phyloP scores from a whole-genome alignment of 1,140 invertebrate genomes.

The Habropoda laboriosa region DNA sequence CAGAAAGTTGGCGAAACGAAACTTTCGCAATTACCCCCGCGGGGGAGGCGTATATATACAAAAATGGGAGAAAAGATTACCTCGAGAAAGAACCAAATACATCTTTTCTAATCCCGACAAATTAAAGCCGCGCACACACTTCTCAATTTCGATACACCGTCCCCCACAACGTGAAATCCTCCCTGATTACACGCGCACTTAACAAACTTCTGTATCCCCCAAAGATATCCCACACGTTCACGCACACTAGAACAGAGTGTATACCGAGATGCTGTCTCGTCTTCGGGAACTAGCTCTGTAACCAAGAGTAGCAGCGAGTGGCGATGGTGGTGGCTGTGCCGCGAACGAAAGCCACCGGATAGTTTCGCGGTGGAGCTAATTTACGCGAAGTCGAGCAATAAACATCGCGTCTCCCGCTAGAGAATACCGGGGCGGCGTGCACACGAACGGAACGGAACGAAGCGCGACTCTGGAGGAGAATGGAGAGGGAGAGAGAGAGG shows the following conservation, averaged over 20 bases:
- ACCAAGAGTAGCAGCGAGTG: too few relatives aligned
- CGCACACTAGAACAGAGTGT: not conserved
- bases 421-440: conserved; percentile 69
- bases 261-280: conserved; percentile 61
- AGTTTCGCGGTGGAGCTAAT: conserved; percentile 76
- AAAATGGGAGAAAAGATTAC: conserved; percentile 36
- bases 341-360: conserved; percentile 68
- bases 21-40: conserved; percentile 47
- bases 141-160: not conserved
- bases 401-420: conserved; percentile 78
- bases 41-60: conserved; percentile 41
- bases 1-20: conserved; percentile 41
- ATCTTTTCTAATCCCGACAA: conserved; percentile 23
- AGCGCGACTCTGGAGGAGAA: not conserved
- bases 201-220: not conserved
- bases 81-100: conserved; percentile 17
- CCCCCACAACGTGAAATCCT: not conserved
- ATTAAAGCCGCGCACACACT: too few relatives aligned
- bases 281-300: conserved; percentile 59
- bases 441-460: conserved; percentile 11
- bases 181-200: not conserved
- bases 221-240: not conserved
- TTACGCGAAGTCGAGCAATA: conserved; percentile 80
- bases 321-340: conserved; percentile 55
- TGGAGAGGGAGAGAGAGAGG: conserved; percentile 59